These are phyloP conservation scores for Enteromius viviparus DNA, from an alignment of 2,797 vertebrate species.

Conservation along the genomic window DNA sequence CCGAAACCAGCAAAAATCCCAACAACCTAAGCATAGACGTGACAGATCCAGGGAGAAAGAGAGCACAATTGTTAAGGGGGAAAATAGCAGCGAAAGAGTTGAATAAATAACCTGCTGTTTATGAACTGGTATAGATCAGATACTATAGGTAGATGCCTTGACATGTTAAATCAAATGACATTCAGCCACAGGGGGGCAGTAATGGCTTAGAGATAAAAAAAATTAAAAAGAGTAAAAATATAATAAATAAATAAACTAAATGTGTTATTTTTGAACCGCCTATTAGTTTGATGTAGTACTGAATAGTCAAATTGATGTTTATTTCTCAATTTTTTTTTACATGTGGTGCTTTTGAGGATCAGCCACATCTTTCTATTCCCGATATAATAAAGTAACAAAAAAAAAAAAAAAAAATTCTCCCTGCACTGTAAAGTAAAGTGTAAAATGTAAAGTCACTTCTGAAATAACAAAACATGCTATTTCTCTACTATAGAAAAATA, in stretches of 20 bases:
- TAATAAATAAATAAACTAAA: neutral
- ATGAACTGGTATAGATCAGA: neutral
- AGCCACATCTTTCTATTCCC: neutral
- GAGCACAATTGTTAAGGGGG: neutral
- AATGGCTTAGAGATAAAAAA: neutral
- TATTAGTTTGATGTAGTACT: neutral
- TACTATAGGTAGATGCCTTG: neutral
- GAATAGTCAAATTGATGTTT: neutral
- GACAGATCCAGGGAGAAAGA: neutral
- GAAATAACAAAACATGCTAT: neutral
- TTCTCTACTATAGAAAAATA: neutral
- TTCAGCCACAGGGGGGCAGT: conserved; percentile 21
- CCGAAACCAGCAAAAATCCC: conserved; percentile 88
- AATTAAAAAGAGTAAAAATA: neutral
- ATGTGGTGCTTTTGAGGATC: neutral
- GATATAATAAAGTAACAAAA: neutral
- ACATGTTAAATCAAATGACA: neutral
- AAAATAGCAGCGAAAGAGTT: neutral
- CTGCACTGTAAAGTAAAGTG: neutral
- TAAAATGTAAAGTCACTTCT: conserved; percentile 1
- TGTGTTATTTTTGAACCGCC: neutral
- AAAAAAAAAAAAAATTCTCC: neutral
- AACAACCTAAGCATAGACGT: conserved; percentile 75
- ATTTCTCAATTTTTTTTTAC: neutral
- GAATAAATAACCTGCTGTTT: neutral